Base-by-base conservation (phyloP, 2,888 invertebrate species). In the Sycophila texana region DNA sequence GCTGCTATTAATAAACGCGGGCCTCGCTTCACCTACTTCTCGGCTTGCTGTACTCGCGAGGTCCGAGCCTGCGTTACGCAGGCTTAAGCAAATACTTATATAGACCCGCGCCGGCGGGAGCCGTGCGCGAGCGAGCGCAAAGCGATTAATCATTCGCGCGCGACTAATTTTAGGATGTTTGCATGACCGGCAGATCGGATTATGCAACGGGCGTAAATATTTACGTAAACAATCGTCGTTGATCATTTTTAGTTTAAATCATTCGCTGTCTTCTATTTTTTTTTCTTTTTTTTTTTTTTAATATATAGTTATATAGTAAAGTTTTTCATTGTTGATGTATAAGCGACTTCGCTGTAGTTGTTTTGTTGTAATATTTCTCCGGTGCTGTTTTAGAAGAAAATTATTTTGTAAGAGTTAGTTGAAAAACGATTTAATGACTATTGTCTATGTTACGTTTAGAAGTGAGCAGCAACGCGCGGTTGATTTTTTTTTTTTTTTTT, bases 151-250 rank as follows among this genome's bases (percentile, higher is more conserved):
- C 72, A 77, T 72, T 72, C 39, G 26, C 58, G 57, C 53, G 63
- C 65, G 20, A 39, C 47, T 71, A 71, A 77, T 72, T 77, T 72
- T 77, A 72, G 72, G 39, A 72, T 72, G 66, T 49, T 77, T 63
- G 51, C 51, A n/a, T 53, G 49, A 10, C 30, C 20, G 53, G 26
- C 49, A 61, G 53, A 70, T 68, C 47, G 18, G 55, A 60, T 78
- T 77, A 77, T 73, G 65, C 66, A 71, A 72, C 63, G 18, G 16
- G 60, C 10, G 58, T 74, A 67, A 58, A 58, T 74, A 74, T 67
- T 73, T 73, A 73, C 22, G 55, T 55, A 55, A 63, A 65, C 65
- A 47, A 5, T 51, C 47, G 26, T 51, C 13, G 53, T 3, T 0
- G 47, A 4, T 12, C 3, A 2, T 26, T 26, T 18, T 70, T 14